These are phyloP conservation scores for Pachycephala philippinensis DNA, from an alignment of 2,113 vertebrate species.

Conservation along the genomic window DNA sequence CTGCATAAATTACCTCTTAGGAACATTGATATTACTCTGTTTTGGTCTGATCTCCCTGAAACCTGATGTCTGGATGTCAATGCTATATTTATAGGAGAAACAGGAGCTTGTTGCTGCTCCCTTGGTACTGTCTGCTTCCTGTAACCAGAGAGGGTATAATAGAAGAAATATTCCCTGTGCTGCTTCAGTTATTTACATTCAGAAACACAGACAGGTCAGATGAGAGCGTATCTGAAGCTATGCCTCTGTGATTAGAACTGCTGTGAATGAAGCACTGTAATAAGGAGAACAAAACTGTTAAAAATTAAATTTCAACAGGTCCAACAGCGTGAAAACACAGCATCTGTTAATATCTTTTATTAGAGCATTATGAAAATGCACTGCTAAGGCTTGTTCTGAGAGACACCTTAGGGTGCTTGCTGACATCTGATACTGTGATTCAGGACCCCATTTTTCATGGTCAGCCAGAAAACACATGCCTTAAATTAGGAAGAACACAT, in stretches of 20 bases:
- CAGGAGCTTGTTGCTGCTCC: not conserved
- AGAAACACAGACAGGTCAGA: not conserved
- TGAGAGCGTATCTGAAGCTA: not conserved
- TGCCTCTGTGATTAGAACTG: not conserved
- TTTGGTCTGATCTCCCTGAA: not conserved
- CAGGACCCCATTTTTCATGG: not conserved
- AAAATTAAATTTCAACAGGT: not conserved
- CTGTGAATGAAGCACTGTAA: not conserved
- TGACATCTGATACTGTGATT: not conserved
- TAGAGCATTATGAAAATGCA: not conserved
- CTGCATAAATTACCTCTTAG: not conserved
- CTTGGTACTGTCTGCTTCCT: not conserved
- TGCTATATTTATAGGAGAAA: not conserved
- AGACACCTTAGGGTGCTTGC: not conserved
- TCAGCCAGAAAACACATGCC: not conserved
- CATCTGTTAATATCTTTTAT: not conserved
- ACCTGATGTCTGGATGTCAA: not conserved
- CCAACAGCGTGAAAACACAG: not conserved
- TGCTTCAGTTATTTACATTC: not conserved
- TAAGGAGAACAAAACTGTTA: not conserved
- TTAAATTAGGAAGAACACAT: rapidly evolving
- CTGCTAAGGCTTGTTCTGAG: not conserved
- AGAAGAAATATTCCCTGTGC: not conserved
- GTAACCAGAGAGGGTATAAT: not conserved
- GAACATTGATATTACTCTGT: not conserved